Percentiles rank a stretch among this genome's conserved stretches.
phyloP scores from a whole-genome alignment of 30 jellyfish, hydroid and myxozoan species.

The Turritopsis rubra region DNA sequence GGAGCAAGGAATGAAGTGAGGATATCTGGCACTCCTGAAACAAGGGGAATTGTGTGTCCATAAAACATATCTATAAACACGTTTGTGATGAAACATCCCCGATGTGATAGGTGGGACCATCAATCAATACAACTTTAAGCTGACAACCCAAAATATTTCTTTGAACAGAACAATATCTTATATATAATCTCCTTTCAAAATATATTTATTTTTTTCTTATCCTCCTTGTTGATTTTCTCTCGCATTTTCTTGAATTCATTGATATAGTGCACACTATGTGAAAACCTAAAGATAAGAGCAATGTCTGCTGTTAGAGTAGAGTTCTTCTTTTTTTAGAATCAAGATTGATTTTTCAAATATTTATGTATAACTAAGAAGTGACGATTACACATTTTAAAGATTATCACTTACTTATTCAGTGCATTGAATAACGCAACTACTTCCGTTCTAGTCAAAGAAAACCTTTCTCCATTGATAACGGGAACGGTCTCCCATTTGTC shows the following conservation, averaged over 20 bases:
- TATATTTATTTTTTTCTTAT: background rate
- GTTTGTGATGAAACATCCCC: too few species aligned
- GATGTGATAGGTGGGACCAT: too few species aligned
- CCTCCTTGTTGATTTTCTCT: constrained; percentile 2
- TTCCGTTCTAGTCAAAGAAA: constrained; percentile 73
- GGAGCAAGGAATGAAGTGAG: background rate
- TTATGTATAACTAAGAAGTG: background rate
- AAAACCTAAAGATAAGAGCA: background rate
- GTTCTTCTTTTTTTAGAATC: background rate
- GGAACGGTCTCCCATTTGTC: constrained; percentile 66
- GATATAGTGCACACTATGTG: constrained; percentile 10
- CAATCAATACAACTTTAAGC: too few species aligned
- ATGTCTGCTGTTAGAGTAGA: background rate
- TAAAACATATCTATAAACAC: too few species aligned
- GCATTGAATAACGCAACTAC: constrained; percentile 76
- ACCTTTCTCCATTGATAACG: constrained; percentile 54
- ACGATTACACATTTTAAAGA: background rate
- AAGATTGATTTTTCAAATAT: too few species aligned
- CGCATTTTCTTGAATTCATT: constrained; percentile 13
- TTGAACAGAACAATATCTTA: too few species aligned
- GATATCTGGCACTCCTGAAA: too few species aligned
- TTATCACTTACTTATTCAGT: constrained; percentile 48
- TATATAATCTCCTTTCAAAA: background rate
- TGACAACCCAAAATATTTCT: too few species aligned
- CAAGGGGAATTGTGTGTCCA: too few species aligned